Evolutionary conservation across 2,888 invertebrate species (phyloP).

Genomic region (Hipparchia sbordonii): DNA sequence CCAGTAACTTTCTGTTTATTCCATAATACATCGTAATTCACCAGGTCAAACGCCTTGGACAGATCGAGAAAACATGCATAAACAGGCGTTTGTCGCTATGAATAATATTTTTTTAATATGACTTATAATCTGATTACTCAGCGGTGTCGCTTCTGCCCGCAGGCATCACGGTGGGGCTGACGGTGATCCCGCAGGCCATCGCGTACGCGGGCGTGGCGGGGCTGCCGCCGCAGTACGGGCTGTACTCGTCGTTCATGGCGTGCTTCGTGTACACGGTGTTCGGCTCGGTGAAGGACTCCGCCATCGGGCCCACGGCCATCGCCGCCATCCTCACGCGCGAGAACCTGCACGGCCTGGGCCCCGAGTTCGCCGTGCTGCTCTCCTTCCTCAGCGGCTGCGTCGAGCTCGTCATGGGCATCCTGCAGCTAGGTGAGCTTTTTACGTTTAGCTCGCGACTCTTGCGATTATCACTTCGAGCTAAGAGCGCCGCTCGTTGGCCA

Average conservation of each 20-base stretch:
- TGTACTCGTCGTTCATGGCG: slow-evolving; percentile 97
- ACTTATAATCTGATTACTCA: too few species aligned
- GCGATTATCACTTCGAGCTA: too few species aligned
- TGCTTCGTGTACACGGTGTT: slow-evolving; percentile 95
- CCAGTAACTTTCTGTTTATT: too few species aligned
- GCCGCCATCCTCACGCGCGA: slow-evolving; percentile 90
- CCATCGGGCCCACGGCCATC: slow-evolving; percentile 94
- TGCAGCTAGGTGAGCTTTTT: slow-evolving; percentile 83
- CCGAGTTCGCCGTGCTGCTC: slow-evolving; percentile 88
- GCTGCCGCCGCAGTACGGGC: slow-evolving; percentile 89
- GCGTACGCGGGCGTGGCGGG: slow-evolving; percentile 92
- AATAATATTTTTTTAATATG: background rate
- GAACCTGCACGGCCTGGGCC: slow-evolving; percentile 87
- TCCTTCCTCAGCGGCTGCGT: slow-evolving; percentile 90
- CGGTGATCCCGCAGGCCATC: slow-evolving; percentile 92
- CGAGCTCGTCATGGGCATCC: slow-evolving; percentile 92
- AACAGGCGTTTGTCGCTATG: too few species aligned
- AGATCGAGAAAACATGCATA: too few species aligned
- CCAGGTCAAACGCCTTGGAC: too few species aligned
- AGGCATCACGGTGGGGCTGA: slow-evolving; percentile 87
- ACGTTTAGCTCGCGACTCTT: background rate
- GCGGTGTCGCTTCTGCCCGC: slow-evolving; percentile 31
- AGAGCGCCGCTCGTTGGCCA: too few species aligned
- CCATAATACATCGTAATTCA: too few species aligned
- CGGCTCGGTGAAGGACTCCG: slow-evolving; percentile 88